Evolutionary conservation across 2,888 invertebrate species (phyloP).

Genomic region (Lasioglossum oenotherae): DNA sequence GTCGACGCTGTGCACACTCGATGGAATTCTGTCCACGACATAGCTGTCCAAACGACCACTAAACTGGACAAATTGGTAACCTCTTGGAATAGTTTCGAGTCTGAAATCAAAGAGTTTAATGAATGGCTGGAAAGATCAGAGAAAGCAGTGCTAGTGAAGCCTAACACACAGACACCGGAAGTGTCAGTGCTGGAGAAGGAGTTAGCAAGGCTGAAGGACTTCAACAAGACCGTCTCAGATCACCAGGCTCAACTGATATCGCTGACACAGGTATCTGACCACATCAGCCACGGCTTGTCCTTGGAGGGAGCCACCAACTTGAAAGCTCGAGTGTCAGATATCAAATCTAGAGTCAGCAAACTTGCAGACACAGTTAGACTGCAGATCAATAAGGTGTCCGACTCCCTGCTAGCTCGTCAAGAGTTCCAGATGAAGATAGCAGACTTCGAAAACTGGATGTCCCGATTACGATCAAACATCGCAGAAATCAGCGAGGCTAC

Average conservation of each 20-base stretch:
- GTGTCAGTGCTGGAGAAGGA: conserved; percentile 91
- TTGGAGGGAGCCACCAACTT: conserved; percentile 91
- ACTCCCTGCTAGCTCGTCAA: conserved; percentile 92
- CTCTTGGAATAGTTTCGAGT: conserved; percentile 93
- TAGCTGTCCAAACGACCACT: conserved; percentile 91
- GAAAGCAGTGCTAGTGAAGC: conserved; percentile 86
- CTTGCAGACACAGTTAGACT: conserved; percentile 91
- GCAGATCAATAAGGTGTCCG: conserved; percentile 92
- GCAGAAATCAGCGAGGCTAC: conserved; percentile 92
- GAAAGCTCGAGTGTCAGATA: conserved; percentile 90
- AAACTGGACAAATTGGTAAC: conserved; percentile 92
- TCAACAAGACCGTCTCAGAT: conserved; percentile 93
- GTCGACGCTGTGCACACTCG: conserved; percentile 93
- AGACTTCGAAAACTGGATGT: conserved; percentile 93
- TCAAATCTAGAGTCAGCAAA: conserved; percentile 90
- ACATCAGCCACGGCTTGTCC: conserved; percentile 90
- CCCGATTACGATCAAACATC: conserved; percentile 89
- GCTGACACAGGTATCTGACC: conserved; percentile 92
- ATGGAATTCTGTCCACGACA: conserved; percentile 93
- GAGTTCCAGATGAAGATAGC: conserved; percentile 92
- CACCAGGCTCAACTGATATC: conserved; percentile 93
- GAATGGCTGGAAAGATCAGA: conserved; percentile 91
- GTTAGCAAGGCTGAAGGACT: conserved; percentile 90
- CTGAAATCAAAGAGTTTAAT: conserved; percentile 90
- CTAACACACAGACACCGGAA: conserved; percentile 88